These are phyloP conservation scores for Malthinus seriepunctatus DNA, from an alignment of 2,888 invertebrate species.

Conservation along the genomic window DNA sequence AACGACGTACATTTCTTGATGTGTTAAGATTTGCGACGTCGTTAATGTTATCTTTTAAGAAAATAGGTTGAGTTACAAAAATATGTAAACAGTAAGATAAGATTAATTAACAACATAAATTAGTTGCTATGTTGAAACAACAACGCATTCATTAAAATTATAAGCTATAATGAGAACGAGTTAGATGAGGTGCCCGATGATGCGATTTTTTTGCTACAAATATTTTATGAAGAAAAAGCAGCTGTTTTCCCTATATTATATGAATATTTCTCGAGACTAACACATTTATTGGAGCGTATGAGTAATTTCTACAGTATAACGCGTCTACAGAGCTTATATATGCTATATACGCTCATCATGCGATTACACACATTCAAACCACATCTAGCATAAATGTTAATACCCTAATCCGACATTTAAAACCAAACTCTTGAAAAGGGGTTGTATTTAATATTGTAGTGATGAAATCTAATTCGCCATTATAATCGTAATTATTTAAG, in stretches of 20 bases:
- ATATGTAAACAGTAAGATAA: too few species aligned
- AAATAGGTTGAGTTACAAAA: too few species aligned
- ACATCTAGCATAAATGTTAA: conserved; percentile 54
- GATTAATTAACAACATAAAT: too few species aligned
- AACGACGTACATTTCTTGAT: conserved; percentile 6
- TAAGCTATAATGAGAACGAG: too few species aligned
- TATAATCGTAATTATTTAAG: conserved; percentile 7
- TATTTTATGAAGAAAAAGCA: conserved; percentile 1
- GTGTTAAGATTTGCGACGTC: conserved; percentile 2
- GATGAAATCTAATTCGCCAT: conserved; percentile 12
- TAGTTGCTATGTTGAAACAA: too few species aligned
- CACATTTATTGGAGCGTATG: conserved; percentile 42
- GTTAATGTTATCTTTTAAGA: neutral
- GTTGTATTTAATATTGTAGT: conserved; percentile 31
- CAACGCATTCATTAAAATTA: too few species aligned
- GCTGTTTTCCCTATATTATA: conserved; percentile 15
- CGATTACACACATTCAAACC: conserved; percentile 51
- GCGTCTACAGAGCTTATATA: conserved; percentile 44
- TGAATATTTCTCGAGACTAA: conserved; percentile 30
- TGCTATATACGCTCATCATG: conserved; percentile 46
- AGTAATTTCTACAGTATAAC: conserved; percentile 46
- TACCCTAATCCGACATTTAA: conserved; percentile 54
- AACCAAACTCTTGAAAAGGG: conserved; percentile 48
- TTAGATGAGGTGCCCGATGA: too few species aligned
- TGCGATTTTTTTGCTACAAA: neutral